A percentile compares a stretch with the other conserved stretches of the same genome.
Evolutionary conservation across 2,113 vertebrate genomes (phyloP).

Genomic region (Entomyzon cyanotis): DNA sequence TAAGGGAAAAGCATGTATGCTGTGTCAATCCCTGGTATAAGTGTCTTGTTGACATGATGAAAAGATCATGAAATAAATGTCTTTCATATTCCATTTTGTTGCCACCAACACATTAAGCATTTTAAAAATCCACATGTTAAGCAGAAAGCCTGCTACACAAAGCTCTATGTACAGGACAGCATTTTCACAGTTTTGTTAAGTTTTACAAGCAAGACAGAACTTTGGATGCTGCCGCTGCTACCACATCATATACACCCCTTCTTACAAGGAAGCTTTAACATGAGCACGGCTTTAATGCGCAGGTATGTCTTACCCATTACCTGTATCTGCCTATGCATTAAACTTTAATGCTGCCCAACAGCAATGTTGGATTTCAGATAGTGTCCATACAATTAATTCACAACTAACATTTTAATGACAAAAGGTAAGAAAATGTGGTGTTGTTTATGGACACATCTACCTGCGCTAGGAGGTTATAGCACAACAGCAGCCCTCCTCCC

Average conservation of each 20-base stretch:
- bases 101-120: neutral
- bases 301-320: neutral
- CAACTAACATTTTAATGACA: neutral
- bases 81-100: neutral
- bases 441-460: neutral
- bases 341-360: neutral
- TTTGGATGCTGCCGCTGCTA: neutral
- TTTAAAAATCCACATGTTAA: neutral
- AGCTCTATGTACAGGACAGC: neutral
- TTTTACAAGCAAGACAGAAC: neutral
- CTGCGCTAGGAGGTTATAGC: neutral
- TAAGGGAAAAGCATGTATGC: neutral
- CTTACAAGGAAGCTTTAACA: neutral
- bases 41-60: neutral
- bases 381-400: neutral
- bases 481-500: neutral
- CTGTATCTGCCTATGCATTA: neutral
- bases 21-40: neutral
- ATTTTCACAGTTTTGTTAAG: neutral
- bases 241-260: rapidly evolving
- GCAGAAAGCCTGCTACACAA: neutral
- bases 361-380: neutral
- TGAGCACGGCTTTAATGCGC: neutral
- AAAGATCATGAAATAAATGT: neutral
- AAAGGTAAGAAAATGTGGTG: neutral